Conservation (phyloP, 2,888 invertebrate genomes). For the Microctonus brassicae region DNA sequence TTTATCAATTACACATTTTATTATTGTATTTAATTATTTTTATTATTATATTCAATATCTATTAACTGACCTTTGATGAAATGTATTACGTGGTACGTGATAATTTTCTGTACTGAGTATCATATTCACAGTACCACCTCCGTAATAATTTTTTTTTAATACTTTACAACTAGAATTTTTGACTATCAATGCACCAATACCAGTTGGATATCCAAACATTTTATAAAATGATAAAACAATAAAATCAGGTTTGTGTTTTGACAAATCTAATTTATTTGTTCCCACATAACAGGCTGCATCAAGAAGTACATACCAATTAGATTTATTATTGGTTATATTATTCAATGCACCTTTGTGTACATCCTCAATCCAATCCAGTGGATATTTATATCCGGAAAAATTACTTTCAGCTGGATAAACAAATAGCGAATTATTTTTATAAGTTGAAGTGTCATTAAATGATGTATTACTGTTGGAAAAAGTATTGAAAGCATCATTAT, state of each 20-base stretch:
- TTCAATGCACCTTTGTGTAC: constrained; percentile 76
- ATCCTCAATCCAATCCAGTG: constrained; percentile 78
- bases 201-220: constrained; percentile 96
- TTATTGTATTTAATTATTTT: not conserved
- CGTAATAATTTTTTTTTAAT: constrained; percentile 84
- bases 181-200: constrained; percentile 90
- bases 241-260: constrained; percentile 84
- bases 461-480: constrained; percentile 64
- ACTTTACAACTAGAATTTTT: constrained; percentile 75
- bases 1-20: not conserved
- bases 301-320: constrained; percentile 81
- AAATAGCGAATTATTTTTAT: constrained; percentile 75
- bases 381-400: constrained; percentile 93
- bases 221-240: constrained; percentile 95
- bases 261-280: constrained; percentile 83
- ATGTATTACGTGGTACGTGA: constrained; percentile 77
- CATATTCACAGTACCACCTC: constrained; percentile 94
- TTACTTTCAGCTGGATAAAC: constrained; percentile 95
- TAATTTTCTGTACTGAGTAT: constrained; percentile 80
- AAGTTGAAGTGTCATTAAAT: not conserved
- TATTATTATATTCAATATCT: constrained; percentile 8
- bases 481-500: constrained; percentile 73
- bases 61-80: constrained; percentile 80
- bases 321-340: constrained; percentile 65
- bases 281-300: constrained; percentile 90